phyloP scores from a whole-genome alignment of 2,888 invertebrate species.

The Agrilus biguttatus region DNA sequence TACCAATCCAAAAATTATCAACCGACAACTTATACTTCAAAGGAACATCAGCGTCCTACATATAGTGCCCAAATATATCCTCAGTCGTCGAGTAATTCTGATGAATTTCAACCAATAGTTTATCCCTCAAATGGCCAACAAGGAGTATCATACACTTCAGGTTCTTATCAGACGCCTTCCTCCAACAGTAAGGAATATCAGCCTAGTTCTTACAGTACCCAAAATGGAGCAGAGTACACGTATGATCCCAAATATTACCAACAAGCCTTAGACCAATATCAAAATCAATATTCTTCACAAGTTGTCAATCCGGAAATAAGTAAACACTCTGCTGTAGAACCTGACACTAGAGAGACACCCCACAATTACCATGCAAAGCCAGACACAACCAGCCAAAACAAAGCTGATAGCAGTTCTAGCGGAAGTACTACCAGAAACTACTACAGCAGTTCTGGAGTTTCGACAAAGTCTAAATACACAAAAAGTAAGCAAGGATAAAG shows the following conservation, averaged over 20 bases:
- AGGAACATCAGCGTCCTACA: no score
- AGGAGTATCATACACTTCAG: no score
- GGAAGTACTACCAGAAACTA: not conserved
- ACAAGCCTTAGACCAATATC: conserved; percentile 4
- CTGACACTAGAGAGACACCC: conserved; percentile 1
- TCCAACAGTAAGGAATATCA: conserved; percentile 3
- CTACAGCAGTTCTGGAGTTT: not conserved
- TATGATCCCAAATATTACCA: conserved; percentile 8
- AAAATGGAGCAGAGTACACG: not conserved
- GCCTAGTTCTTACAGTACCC: conserved; percentile 3
- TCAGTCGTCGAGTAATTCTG: no score
- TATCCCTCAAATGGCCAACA: no score
- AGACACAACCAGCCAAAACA: conserved; percentile 2
- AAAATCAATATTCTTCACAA: not conserved
- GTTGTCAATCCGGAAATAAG: not conserved
- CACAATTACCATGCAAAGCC: conserved; percentile 16
- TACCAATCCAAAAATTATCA: no score
- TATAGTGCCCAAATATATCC: no score
- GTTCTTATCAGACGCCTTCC: no score
- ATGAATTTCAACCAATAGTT: no score
- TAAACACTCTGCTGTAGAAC: not conserved
- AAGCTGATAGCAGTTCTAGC: no score
- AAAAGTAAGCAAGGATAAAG: conserved; percentile 1
- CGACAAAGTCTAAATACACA: not conserved
- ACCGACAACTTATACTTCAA: no score